Evolutionary conservation across 2,797 vertebrate species (phyloP).

Genomic region (Rachycentron canadum): DNA sequence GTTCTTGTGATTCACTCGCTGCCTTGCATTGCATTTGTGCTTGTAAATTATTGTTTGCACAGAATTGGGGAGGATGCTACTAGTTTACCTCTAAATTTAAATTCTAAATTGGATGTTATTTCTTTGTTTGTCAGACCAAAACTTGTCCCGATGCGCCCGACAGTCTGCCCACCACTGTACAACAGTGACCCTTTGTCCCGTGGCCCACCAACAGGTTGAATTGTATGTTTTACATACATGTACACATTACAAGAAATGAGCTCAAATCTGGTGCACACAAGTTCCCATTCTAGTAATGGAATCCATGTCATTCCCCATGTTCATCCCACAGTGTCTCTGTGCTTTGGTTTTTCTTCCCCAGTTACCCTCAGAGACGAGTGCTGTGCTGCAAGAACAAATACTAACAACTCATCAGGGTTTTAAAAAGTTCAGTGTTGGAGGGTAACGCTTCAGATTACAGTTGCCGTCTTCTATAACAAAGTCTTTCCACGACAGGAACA

Average conservation of each 20-base stretch:
- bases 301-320: constrained; percentile 19
- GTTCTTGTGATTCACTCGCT: neutral
- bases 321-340: constrained; percentile 7
- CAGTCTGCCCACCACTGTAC: too few relatives aligned
- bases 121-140: too few relatives aligned
- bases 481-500: constrained; percentile 5
- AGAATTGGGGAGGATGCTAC: neutral
- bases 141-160: too few relatives aligned
- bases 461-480: constrained; percentile 10
- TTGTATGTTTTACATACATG: too few relatives aligned
- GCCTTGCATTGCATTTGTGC: neutral
- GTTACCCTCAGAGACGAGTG: constrained; percentile 20
- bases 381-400: neutral
- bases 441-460: constrained; percentile 17
- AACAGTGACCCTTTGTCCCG: neutral
- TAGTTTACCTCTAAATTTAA: too few relatives aligned
- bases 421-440: constrained; percentile 33
- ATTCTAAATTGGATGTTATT: too few relatives aligned
- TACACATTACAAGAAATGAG: constrained; percentile 9
- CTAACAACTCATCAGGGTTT: constrained; percentile 38
- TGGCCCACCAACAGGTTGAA: neutral
- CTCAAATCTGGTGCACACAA: neutral
- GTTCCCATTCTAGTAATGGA: constrained; percentile 10
- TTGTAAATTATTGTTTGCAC: neutral
- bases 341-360: constrained; percentile 20